These are phyloP conservation scores for Corythornis cristatus DNA, from an alignment of 2,113 vertebrate species.

Conservation along the genomic window DNA sequence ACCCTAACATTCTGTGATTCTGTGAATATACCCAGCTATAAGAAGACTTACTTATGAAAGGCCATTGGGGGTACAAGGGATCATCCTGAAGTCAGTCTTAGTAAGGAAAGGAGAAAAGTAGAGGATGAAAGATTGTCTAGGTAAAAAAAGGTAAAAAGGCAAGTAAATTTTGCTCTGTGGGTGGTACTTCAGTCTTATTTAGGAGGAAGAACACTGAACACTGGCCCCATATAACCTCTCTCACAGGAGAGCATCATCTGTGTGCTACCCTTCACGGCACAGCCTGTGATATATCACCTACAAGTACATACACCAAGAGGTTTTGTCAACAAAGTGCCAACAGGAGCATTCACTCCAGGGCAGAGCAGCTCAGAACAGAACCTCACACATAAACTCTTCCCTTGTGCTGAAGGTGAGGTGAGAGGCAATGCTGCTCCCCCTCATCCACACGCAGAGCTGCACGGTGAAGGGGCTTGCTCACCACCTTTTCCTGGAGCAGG, in stretches of 20 bases:
- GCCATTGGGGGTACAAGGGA: not conserved
- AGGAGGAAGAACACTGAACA: not conserved
- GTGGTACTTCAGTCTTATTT: not conserved
- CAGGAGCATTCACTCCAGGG: not conserved
- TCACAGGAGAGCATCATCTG: not conserved
- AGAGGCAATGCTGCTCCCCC: not conserved
- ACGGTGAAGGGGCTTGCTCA: fast-evolving
- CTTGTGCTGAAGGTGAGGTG: not conserved
- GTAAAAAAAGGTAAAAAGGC: not conserved
- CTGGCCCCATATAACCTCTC: fast-evolving
- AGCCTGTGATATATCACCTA: not conserved
- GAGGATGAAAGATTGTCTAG: not conserved
- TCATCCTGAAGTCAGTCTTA: not conserved
- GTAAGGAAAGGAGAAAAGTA: not conserved
- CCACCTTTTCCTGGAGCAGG: not conserved
- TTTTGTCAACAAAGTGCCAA: not conserved
- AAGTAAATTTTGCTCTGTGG: not conserved
- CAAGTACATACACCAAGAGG: not conserved
- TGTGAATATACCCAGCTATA: fast-evolving
- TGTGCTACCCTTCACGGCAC: fast-evolving
- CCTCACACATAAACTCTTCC: not conserved
- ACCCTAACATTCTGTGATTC: no score
- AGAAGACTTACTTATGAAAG: not conserved
- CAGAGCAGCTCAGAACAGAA: not conserved
- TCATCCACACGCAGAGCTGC: not conserved